These are phyloP conservation scores for Entelurus aequoreus DNA, from an alignment of 2,113 vertebrate genomes.

Conservation along the genomic window DNA sequence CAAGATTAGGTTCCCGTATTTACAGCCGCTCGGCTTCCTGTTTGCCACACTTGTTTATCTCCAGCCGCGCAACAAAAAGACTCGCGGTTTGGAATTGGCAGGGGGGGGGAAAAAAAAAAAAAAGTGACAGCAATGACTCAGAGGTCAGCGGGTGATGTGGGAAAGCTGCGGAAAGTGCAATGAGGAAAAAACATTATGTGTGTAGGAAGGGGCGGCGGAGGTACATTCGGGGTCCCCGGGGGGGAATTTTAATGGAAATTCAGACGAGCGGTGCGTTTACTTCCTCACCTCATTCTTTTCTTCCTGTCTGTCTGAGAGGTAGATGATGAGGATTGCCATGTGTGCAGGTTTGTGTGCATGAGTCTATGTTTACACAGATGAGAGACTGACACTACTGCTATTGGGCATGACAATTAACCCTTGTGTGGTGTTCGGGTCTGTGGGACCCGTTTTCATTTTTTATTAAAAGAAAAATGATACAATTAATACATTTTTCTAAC, in stretches of 20 bases:
- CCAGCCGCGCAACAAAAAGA: constrained; percentile 16
- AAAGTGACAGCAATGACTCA: constrained; percentile 14
- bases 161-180: constrained; percentile 9
- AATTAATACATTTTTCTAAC: too few relatives aligned
- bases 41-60: constrained; percentile 27
- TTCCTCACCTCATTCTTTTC: constrained; percentile 24
- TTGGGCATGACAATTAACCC: too few relatives aligned
- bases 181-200: constrained; percentile 3
- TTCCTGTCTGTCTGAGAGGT: constrained; percentile 39
- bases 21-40: constrained; percentile 6
- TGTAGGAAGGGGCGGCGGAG: neutral
- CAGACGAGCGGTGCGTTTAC: constrained; percentile 41
- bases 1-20: constrained; percentile 13
- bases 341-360: neutral
- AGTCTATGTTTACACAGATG: too few relatives aligned
- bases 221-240: constrained; percentile 5
- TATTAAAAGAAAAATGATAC: too few relatives aligned
- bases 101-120: neutral
- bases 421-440: too few relatives aligned
- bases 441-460: too few relatives aligned
- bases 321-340: constrained; percentile 15
- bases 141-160: constrained; percentile 20
- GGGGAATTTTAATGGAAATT: constrained; percentile 41
- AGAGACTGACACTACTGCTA: too few relatives aligned
- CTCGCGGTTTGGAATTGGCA: constrained; percentile 7